Base-by-base conservation (phyloP, 2,888 invertebrate species). In the Venustoraphidia nigricollis region DNA sequence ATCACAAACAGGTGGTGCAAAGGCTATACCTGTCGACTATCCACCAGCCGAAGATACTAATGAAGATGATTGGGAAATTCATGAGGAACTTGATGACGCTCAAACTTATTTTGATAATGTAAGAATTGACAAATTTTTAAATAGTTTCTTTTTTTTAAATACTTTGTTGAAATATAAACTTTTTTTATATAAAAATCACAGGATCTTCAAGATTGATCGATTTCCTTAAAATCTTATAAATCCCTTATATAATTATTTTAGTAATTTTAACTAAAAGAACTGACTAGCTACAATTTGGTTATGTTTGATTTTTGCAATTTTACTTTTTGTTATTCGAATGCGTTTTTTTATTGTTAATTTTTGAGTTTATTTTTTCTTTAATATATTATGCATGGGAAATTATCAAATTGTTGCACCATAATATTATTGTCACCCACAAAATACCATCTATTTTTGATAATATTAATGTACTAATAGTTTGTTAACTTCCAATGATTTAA, bases 1-100 rank as follows among this genome's bases (percentile, higher is more conserved):
- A 17, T 17, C 17, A 3, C 17, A 17, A 14, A 39, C 14, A 5
- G 17, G 63, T 9, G 60, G 66, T 53, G 47, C 51, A 14, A 55
- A 55, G 42, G 64, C 65, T 54, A 62, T 54, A 46, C 52, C 50
- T 47, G 55, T 56, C 53, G 51, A 53, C 45, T 65, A 68, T 56
- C 63, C 64, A 41, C 72, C 73, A 69, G 70, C 71, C 10, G 74
- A 76, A 55, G 71, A 77, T 54, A 77, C 77, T 36, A 73, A 68
- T 54, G 67, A 70, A 45, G 66, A 74, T 11, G 77, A 75, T 60
- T 74, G 73, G 69, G 54, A 57, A 46, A 61, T 67, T 52, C 62
- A 58, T 53, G 62, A 67, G 51, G 62, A 69, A 53, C 58, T 66
- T 50, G 66, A 68, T 56, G 61, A 61, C 50, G 65, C 62, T 50